These are phyloP conservation scores for Indicator maculatus DNA, from an alignment of 2,113 vertebrate species.

Conservation along the genomic window DNA sequence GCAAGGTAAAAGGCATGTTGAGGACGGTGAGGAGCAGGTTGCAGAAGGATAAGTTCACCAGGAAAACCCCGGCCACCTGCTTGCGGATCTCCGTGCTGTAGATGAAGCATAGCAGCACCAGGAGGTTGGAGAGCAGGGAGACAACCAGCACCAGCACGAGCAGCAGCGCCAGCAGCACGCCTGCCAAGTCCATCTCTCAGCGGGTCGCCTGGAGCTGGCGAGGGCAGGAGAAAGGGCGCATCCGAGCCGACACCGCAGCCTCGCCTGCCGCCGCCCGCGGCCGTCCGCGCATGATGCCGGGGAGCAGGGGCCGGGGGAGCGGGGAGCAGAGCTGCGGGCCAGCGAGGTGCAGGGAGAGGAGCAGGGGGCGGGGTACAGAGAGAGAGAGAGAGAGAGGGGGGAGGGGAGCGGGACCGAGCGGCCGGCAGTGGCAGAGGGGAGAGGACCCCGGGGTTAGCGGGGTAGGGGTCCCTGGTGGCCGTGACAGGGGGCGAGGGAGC, in stretches of 20 bases:
- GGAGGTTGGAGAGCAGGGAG: constrained; percentile 78
- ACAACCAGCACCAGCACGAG: constrained; percentile 76
- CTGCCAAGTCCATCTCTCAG: constrained; percentile 81
- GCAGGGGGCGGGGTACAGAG: not conserved
- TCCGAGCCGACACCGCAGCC: constrained; percentile 41
- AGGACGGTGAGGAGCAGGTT: constrained; percentile 80
- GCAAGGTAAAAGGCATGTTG: constrained; percentile 81
- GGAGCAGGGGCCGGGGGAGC: not conserved
- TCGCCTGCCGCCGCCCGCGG: not conserved
- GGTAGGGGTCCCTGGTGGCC: constrained; percentile 64
- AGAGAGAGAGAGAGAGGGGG: not conserved
- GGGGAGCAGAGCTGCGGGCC: not conserved
- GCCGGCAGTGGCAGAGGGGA: not conserved
- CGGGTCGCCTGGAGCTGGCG: constrained; percentile 46
- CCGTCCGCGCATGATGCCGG: not conserved
- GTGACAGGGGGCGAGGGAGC: constrained; percentile 64
- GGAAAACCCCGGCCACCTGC: constrained; percentile 80
- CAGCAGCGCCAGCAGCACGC: constrained; percentile 77
- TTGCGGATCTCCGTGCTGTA: constrained; percentile 79
- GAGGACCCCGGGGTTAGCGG: not conserved
- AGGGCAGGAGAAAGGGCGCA: constrained; percentile 40
- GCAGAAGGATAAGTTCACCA: constrained; percentile 81
- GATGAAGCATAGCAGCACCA: constrained; percentile 81
- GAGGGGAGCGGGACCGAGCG: not conserved
- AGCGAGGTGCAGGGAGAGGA: not conserved